A percentile compares a stretch with the other conserved stretches of the same genome.
Conservation (phyloP, 2,113 vertebrate genomes). For the Strix aluco region DNA sequence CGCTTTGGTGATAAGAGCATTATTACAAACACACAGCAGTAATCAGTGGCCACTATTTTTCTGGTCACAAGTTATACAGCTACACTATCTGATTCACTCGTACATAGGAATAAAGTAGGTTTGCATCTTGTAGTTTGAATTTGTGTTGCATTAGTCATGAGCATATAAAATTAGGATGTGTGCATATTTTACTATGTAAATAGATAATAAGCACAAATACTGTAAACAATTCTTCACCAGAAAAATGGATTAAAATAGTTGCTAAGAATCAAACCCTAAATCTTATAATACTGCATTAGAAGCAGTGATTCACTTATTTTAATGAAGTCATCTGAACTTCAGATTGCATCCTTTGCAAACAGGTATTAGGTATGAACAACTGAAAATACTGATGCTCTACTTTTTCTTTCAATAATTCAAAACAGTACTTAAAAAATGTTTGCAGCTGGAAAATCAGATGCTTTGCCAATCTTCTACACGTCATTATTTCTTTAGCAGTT, state of each 20-base stretch:
- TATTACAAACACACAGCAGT: not conserved
- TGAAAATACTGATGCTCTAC: not conserved
- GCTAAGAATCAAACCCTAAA: not conserved
- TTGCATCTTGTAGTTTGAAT: not conserved
- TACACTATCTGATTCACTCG: not conserved
- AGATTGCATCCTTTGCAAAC: not conserved
- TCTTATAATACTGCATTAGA: not conserved
- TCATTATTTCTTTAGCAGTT: not conserved
- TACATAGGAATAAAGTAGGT: not conserved
- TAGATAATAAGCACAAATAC: not conserved
- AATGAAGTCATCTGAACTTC: not conserved
- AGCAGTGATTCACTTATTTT: not conserved
- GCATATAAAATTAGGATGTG: not conserved
- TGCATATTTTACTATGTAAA: not conserved
- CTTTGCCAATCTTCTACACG: not conserved
- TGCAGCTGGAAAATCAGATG: not conserved
- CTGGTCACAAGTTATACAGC: not conserved
- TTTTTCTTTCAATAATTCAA: conserved; percentile 1
- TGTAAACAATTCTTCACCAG: not conserved
- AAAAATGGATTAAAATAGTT: not conserved
- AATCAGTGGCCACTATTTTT: not conserved
- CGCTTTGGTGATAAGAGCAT: rapidly evolving
- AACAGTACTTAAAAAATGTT: not conserved
- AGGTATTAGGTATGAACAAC: not conserved
- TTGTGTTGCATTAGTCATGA: not conserved